Evolutionary conservation across 2,113 vertebrate genomes (phyloP).

Genomic region (Chelonoidis abingdonii): DNA sequence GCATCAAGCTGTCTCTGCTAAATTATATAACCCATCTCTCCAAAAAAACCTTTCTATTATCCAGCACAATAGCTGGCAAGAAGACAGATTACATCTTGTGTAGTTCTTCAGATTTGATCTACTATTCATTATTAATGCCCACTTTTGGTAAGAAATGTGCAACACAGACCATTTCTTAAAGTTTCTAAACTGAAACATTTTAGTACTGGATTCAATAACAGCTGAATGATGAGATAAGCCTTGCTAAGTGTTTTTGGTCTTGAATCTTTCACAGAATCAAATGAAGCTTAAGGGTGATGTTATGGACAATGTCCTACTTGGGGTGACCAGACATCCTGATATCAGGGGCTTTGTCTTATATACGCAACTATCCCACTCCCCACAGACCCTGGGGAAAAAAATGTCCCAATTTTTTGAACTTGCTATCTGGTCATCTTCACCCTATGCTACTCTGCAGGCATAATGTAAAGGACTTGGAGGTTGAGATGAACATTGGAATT

Average conservation of each 20-base stretch:
- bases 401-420: too few relatives aligned
- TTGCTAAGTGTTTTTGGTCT: conserved; percentile 7
- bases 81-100: conserved; percentile 48
- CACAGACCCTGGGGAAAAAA: too few relatives aligned
- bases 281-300: not conserved
- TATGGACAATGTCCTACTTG: not conserved
- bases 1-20: conserved; percentile 33
- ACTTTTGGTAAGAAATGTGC: conserved; percentile 5
- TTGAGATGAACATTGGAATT: not conserved
- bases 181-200: conserved; percentile 2
- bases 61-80: conserved; percentile 28
- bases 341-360: too few relatives aligned
- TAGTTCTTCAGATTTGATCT: conserved; percentile 49
- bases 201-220: conserved; percentile 27
- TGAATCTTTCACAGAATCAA: not conserved
- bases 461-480: not conserved
- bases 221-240: conserved; percentile 14
- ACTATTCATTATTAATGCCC: conserved; percentile 49
- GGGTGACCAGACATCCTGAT: too few relatives aligned
- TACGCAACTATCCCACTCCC: too few relatives aligned
- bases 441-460: not conserved
- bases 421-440: too few relatives aligned
- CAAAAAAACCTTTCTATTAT: conserved; percentile 21
- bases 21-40: conserved; percentile 52
- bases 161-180: conserved; percentile 33